Conservation (phyloP, 1,140 invertebrate species). For the Grapholita molesta region DNA sequence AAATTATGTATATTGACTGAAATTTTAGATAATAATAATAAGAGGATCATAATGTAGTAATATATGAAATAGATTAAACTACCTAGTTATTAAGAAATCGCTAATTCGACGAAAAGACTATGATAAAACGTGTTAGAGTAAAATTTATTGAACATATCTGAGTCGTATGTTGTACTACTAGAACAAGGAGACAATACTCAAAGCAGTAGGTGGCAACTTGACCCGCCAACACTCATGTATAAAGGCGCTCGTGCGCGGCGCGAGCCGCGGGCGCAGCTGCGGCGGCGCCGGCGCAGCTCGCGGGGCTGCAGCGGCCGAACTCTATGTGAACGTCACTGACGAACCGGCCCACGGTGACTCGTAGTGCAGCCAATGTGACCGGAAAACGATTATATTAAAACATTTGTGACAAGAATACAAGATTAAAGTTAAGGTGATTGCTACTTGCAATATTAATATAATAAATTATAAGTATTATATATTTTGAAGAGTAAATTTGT, state of each 20-base stretch:
- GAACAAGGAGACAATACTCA: conserved; percentile 73
- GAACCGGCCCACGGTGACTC: background rate
- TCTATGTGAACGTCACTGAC: background rate
- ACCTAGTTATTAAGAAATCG: conserved; percentile 69
- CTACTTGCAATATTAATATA: conserved; percentile 72
- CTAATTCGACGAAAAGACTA: conserved; percentile 76
- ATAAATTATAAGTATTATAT: conserved; percentile 58
- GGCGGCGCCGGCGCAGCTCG: background rate
- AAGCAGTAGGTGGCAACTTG: conserved; percentile 27
- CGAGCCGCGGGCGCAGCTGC: background rate
- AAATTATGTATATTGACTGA: conserved; percentile 69
- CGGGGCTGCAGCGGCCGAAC: too few species aligned
- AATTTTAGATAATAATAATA: conserved; percentile 57
- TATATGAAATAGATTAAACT: conserved; percentile 58
- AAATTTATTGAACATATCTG: conserved; percentile 75
- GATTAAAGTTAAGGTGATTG: conserved; percentile 52
- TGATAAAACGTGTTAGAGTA: conserved; percentile 61
- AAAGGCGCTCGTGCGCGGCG: background rate
- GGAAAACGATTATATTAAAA: conserved; percentile 18
- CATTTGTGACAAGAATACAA: conserved; percentile 31
- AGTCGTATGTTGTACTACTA: conserved; percentile 58
- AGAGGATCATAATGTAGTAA: conserved; percentile 49
- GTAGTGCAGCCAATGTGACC: conserved; percentile 28
- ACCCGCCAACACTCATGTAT: background rate
- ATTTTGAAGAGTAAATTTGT: conserved; percentile 51